A percentile compares a stretch with the other conserved stretches of the same genome.
phyloP scores from a whole-genome alignment of 2,797 vertebrate genomes.

The Hydrolagus colliei region DNA sequence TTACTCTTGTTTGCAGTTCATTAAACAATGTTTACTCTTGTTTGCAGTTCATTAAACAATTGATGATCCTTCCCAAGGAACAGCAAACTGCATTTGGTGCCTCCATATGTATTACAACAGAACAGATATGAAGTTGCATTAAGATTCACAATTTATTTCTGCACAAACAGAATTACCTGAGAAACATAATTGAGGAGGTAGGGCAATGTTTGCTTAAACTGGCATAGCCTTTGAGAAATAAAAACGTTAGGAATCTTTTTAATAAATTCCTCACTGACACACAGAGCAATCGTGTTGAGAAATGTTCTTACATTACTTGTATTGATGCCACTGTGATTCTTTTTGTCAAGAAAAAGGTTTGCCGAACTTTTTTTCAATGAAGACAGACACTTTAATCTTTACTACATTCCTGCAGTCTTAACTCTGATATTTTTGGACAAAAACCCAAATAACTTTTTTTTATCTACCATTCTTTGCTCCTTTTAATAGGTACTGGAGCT shows the following conservation, averaged over 20 bases:
- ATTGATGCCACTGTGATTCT: not conserved
- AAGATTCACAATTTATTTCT: not conserved
- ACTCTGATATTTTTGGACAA: not conserved
- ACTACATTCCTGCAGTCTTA: conserved; percentile 15
- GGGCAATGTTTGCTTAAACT: not conserved
- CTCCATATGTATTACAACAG: not conserved
- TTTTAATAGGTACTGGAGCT: not conserved
- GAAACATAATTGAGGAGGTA: not conserved
- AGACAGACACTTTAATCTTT: not conserved
- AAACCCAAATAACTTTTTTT: not conserved
- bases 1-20: not conserved
- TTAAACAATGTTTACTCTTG: not conserved
- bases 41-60: not conserved
- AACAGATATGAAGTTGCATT: not conserved
- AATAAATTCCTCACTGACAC: not conserved
- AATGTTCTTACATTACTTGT: not conserved
- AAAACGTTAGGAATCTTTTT: not conserved
- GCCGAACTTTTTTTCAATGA: not conserved
- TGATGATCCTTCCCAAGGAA: not conserved
- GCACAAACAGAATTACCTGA: not conserved
- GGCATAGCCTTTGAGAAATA: not conserved
- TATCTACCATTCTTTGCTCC: not conserved
- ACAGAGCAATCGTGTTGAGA: not conserved
- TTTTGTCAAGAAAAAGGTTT: not conserved
- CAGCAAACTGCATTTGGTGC: conserved; percentile 8